Conservation (phyloP, 2,113 vertebrate genomes). For the Nansenia antarctica region DNA sequence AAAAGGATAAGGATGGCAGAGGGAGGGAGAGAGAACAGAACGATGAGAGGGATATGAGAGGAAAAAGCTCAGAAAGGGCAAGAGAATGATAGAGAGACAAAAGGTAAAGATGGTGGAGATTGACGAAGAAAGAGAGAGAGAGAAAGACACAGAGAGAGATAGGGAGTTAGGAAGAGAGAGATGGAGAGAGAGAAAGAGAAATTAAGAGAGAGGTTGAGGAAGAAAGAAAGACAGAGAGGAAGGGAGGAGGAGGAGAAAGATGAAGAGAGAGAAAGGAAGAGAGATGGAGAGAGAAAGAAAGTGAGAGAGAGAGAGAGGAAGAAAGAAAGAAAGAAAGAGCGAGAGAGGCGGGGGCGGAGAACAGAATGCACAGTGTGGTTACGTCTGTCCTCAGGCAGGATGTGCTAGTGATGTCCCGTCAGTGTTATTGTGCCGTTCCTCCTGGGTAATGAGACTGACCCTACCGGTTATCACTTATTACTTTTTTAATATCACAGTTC, state of each 20-base stretch:
- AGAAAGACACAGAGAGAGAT: background rate
- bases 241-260: background rate
- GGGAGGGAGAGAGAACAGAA: too few relatives aligned
- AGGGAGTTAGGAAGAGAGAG: background rate
- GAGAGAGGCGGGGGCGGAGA: too few relatives aligned
- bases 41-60: too few relatives aligned
- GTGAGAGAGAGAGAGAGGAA: too few relatives aligned
- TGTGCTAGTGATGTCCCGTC: background rate
- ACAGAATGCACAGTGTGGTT: too few relatives aligned
- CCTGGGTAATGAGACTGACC: constrained; percentile 44
- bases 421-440: background rate
- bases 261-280: background rate
- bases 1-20: too few relatives aligned
- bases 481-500: constrained; percentile 53
- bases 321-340: too few relatives aligned
- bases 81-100: constrained; percentile 1
- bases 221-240: background rate
- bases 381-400: background rate
- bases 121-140: background rate
- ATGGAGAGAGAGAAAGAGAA: background rate
- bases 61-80: too few relatives aligned
- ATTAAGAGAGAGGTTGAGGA: constrained; percentile 3
- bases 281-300: too few relatives aligned
- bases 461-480: constrained; percentile 48
- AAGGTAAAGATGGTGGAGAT: constrained; percentile 15